phyloP scores from a whole-genome alignment of 2,888 invertebrate species.

The Tetranychus piercei region DNA sequence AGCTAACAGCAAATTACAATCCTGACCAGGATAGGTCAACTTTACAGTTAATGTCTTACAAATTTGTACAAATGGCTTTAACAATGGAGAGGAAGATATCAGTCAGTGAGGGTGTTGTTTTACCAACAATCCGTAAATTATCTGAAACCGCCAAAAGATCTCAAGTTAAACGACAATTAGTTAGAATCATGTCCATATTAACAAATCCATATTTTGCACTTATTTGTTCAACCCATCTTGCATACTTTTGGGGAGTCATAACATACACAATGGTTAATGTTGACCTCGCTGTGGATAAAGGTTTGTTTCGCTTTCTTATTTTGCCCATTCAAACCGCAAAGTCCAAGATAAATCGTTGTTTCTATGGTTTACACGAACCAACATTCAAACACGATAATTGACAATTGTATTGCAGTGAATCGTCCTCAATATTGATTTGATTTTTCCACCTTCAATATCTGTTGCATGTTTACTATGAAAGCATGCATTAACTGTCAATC shows the following conservation, averaged over 20 bases:
- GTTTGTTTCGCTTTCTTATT: not conserved
- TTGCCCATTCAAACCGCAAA: not conserved
- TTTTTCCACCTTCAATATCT: not conserved
- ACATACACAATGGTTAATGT: slow-evolving; percentile 25
- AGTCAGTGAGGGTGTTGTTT: not conserved
- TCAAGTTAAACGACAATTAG: not conserved
- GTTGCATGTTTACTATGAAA: not conserved
- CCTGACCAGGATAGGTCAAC: not conserved
- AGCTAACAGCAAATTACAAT: not conserved
- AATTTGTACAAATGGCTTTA: slow-evolving; percentile 10
- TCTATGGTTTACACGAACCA: no score
- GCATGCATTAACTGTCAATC: not conserved
- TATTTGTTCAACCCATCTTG: slow-evolving; percentile 9
- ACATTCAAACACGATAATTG: no score
- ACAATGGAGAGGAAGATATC: slow-evolving; percentile 3
- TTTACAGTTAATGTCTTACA: not conserved
- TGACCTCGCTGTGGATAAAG: slow-evolving; percentile 25
- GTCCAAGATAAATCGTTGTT: not conserved
- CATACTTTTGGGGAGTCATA: slow-evolving; percentile 16
- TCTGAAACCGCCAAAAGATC: slow-evolving; percentile 5
- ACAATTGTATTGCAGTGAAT: not conserved
- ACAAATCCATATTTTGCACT: slow-evolving; percentile 3
- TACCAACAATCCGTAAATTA: not conserved
- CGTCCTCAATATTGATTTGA: not conserved
- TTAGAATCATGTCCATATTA: not conserved